Evolutionary conservation across 2,797 vertebrate genomes (phyloP).

Genomic region (Leucoraja ocellata): DNA sequence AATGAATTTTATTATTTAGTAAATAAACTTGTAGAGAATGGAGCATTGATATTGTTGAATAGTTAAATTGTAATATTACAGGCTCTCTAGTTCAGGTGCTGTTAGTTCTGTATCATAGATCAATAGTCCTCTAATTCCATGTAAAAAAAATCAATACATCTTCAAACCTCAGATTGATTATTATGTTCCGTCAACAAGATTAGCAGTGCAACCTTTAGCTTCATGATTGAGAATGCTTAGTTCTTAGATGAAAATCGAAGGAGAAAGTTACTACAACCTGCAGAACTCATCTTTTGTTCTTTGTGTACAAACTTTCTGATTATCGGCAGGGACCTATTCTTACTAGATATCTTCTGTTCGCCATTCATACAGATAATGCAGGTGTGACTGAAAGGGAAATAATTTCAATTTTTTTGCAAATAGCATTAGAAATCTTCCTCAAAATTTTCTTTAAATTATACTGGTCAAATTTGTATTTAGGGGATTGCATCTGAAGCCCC

Average conservation of each 20-base stretch:
- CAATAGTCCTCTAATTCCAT: background rate
- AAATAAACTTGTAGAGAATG: background rate
- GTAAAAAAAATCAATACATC: background rate
- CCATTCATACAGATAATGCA: background rate
- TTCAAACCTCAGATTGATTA: background rate
- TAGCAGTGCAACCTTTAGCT: background rate
- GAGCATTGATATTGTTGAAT: background rate
- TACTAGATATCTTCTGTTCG: too few species aligned
- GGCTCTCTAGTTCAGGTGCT: background rate
- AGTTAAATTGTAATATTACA: background rate
- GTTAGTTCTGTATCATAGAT: background rate
- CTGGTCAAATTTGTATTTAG: background rate
- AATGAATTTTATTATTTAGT: background rate
- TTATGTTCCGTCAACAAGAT: background rate
- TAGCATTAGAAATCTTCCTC: background rate
- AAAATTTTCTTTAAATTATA: background rate
- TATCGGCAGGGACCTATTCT: background rate
- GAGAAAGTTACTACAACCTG: background rate
- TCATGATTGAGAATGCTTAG: background rate
- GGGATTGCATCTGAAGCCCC: background rate
- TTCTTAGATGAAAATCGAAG: background rate
- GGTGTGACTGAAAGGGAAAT: background rate
- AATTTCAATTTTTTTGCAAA: background rate
- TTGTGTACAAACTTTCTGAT: background rate
- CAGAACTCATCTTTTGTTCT: background rate